A percentile compares a stretch with the other conserved stretches of the same genome.
phyloP scores from a whole-genome alignment of 1,140 invertebrate species.

The Drosophila pectinifera region DNA sequence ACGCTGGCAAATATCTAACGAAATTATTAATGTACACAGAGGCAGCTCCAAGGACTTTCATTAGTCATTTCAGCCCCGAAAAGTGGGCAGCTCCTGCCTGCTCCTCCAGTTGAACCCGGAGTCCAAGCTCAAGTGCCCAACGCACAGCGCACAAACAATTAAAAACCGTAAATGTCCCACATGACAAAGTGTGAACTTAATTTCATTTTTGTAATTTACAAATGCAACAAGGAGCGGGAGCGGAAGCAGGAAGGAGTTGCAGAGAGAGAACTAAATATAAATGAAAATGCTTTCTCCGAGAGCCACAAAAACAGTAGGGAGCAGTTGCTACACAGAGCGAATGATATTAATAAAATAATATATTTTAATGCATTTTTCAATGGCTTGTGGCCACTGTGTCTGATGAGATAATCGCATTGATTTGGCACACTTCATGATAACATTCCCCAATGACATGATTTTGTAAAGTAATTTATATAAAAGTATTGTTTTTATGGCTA shows the following conservation, averaged over 20 bases:
- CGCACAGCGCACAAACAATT: slow-evolving; percentile 69
- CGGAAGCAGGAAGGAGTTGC: background rate
- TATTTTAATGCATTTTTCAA: too few species aligned
- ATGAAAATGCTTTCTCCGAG: slow-evolving; percentile 76
- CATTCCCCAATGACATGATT: too few species aligned
- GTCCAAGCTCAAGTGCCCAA: slow-evolving; percentile 36
- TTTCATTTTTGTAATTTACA: slow-evolving; percentile 84
- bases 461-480: too few species aligned
- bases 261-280: slow-evolving; percentile 71
- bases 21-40: slow-evolving; percentile 76
- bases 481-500: too few species aligned
- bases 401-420: too few species aligned
- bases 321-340: slow-evolving; percentile 5
- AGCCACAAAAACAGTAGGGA: slow-evolving; percentile 71
- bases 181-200: slow-evolving; percentile 83
- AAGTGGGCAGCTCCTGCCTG: slow-evolving; percentile 38
- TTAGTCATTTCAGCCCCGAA: slow-evolving; percentile 47
- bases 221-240: slow-evolving; percentile 54
- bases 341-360: too few species aligned
- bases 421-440: too few species aligned
- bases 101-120: background rate
- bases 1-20: slow-evolving; percentile 64
- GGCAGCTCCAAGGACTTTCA: slow-evolving; percentile 25
- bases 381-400: too few species aligned
- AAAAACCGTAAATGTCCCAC: slow-evolving; percentile 82